These are phyloP conservation scores for Aphaenogaster floridana DNA, from an alignment of 1,140 invertebrate species.

Conservation along the genomic window DNA sequence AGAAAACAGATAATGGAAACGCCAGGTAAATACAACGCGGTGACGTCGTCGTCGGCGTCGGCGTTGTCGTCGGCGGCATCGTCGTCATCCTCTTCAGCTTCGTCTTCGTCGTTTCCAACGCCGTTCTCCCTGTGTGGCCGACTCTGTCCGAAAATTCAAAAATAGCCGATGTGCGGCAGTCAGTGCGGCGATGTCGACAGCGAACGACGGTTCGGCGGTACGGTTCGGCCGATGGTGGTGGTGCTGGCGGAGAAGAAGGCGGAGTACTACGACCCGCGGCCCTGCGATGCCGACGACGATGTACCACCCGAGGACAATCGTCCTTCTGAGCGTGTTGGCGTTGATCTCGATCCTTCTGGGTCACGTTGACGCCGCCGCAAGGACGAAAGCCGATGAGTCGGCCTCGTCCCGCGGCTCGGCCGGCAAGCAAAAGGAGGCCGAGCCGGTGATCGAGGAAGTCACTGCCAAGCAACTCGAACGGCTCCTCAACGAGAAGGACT, in stretches of 20 bases:
- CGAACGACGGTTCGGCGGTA: conserved; percentile 86
- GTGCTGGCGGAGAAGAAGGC: conserved; percentile 77
- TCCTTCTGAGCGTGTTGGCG: conserved; percentile 65
- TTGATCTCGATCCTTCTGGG: conserved; percentile 67
- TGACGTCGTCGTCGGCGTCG: conserved; percentile 37
- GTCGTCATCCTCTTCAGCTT: conserved; percentile 3
- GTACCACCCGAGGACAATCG: conserved; percentile 66
- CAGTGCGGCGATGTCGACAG: conserved; percentile 87
- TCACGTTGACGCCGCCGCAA: conserved; percentile 70
- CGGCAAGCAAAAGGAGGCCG: conserved; percentile 86
- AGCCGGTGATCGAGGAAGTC: conserved; percentile 96
- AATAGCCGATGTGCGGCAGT: conserved; percentile 82
- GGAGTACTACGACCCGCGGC: conserved; percentile 69
- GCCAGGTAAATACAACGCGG: background rate
- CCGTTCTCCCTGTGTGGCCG: conserved; percentile 45
- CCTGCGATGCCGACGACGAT: conserved; percentile 65
- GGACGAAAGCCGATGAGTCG: conserved; percentile 76
- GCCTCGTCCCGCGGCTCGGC: conserved; percentile 81
- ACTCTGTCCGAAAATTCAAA: conserved; percentile 81
- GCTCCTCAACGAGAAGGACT: conserved; percentile 95
- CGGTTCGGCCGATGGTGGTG: conserved; percentile 82
- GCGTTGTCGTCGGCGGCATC: conserved; percentile 36
- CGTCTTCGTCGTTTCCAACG: conserved; percentile 8
- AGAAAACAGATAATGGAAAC: background rate
- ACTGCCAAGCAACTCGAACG: conserved; percentile 96